Evolutionary conservation across 1,140 invertebrate genomes (phyloP), one percentile per base, ranked within the genome.

Genomic region (Drosophila pectinifera): DNA sequence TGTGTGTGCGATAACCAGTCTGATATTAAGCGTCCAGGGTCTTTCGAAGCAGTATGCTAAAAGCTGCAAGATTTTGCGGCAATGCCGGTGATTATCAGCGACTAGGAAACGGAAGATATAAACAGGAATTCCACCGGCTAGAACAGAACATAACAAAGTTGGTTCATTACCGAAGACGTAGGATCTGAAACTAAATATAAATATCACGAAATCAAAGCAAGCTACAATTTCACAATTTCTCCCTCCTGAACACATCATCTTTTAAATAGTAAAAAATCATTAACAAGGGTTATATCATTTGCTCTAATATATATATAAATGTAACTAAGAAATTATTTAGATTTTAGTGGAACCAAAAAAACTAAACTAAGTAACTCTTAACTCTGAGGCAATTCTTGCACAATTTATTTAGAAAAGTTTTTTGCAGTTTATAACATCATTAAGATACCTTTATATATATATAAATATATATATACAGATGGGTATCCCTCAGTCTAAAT

Each of bases 1-100:
- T 36, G 51, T 53, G 18, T 26, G 28, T 18, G 28, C 31, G 43
- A 70, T 67, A 72, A 48, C 68, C 68, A 72, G 68, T 72, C 68
- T 72, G 51, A 67, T 67, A 65, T 65, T 31, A 5, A 31, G 10
- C 51, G 6, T 22, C 54, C 64, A 31, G 67, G 64, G 67, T 31
- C 64, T 45, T 31, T 26, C 26, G 24, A 16, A 31, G 42, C 43
- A 34, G 26, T 31, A 49, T 65, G 61, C 61, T 22, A 53, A 42
- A 41, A 53, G 45, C 56, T 24, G 34, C 18, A 62, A 67, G 46
- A 67, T 67, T 65, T 67, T 67, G 62, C 53, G 45, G 26, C 34
- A 41, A 56, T 70, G 26, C 45, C 49, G 26, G 41, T 7, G 46
- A 55, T 45, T 28, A 28, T 31, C 16, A 16, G 24, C 13, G n/a